Percentiles rank a stretch among this genome's conserved stretches.
Conservation (phyloP, 1,140 invertebrate genomes). For the Zaprionus kolodkinae region DNA sequence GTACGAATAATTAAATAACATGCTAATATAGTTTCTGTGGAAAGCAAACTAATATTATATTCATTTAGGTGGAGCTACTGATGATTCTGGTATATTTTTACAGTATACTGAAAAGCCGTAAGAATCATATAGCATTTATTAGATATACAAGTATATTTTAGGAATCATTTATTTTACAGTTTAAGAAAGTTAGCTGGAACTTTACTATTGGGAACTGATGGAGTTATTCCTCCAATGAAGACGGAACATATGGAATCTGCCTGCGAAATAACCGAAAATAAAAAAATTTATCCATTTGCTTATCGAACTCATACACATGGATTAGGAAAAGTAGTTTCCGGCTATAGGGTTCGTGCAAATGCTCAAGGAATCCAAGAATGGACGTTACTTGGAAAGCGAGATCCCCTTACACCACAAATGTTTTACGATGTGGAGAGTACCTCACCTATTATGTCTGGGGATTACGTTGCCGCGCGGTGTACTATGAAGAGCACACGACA, state of each 20-base stretch:
- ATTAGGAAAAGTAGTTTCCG: slow-evolving; percentile 93
- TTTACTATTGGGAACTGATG: slow-evolving; percentile 92
- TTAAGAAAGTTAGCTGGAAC: slow-evolving; percentile 94
- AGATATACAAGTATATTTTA: not conserved
- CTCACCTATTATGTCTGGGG: slow-evolving; percentile 87
- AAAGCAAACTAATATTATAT: no score
- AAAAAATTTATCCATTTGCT: slow-evolving; percentile 96
- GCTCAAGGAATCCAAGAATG: slow-evolving; percentile 88
- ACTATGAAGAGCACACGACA: slow-evolving; percentile 92
- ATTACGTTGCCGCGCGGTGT: slow-evolving; percentile 94
- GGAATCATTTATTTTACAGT: slow-evolving; percentile 77
- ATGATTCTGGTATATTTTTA: slow-evolving; percentile 92
- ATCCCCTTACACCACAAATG: slow-evolving; percentile 97
- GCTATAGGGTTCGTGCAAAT: slow-evolving; percentile 90
- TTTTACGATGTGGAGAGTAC: slow-evolving; percentile 94
- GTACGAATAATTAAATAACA: slow-evolving; percentile 82
- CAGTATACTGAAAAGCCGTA: slow-evolving; percentile 91
- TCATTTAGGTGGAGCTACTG: slow-evolving; percentile 89
- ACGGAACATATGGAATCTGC: slow-evolving; percentile 95
- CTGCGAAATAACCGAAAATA: slow-evolving; percentile 92
- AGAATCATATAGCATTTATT: slow-evolving; percentile 60
- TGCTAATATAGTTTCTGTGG: no score
- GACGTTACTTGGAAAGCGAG: slow-evolving; percentile 94
- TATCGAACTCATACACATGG: slow-evolving; percentile 97
- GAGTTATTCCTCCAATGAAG: slow-evolving; percentile 89